Evolutionary conservation across 2,888 invertebrate genomes (phyloP), one percentile per base, ranked within the genome.

Genomic region (Eupithecia vulgata): DNA sequence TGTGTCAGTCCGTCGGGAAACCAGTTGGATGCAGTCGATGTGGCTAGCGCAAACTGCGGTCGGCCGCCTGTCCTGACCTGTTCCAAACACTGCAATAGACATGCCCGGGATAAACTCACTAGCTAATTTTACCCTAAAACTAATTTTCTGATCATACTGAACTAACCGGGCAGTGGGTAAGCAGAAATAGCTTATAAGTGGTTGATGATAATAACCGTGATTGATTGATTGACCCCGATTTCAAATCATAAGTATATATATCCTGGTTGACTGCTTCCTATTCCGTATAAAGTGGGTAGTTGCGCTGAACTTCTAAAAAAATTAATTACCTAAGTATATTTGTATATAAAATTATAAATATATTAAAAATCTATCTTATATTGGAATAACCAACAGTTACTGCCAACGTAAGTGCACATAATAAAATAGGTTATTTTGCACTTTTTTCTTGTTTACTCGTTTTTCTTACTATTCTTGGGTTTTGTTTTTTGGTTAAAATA

Each of bases 1-100:
- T 91, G 91, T 90, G 89, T 88, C 87, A 87, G 87, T 85, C 85
- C 78, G 84, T 76, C 81, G 84, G 88, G 84, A 85, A 84, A 57
- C 84, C 90, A 90, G 91, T 89, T 91, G 87, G 91, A 83, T 86
- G 87, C 89, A 90, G 88, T 90, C 85, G 85, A 88, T 88, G 90
- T 84, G 88, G 88, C 86, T 78, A 85, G 84, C 85, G 86, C 88
- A 88, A 90, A 89, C 87, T 91, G 92, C 90, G 92, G 91, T 91
- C 85, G 81, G 83, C 85, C 84, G 87, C 84, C 89, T 87, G 88
- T 88, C 85, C 88, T 82, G 88, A 86, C 89, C 89, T 87, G 88
- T 81, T 90, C 88, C 84, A 85, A 89, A 88, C 89, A 88, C 83
- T 91, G 90, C 91, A 89, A 89, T 87, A 86, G 89, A 89, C 91